Conservation (phyloP, 2,113 vertebrate genomes). For the Catharus bicknelli region DNA sequence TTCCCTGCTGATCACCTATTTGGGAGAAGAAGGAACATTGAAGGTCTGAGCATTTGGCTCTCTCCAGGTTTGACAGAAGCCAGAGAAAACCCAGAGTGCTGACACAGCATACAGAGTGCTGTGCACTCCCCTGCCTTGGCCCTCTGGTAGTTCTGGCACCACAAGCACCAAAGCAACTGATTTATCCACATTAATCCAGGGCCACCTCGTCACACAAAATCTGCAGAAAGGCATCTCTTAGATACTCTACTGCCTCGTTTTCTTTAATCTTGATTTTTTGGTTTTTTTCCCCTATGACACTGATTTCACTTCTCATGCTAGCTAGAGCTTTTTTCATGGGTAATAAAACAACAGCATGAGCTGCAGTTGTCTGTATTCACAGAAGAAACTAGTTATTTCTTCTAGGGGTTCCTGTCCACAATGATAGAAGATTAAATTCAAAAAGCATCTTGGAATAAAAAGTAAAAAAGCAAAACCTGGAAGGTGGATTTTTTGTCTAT, state of each 20-base stretch:
- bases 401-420: neutral
- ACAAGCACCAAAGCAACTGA: neutral
- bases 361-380: neutral
- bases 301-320: neutral
- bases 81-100: neutral
- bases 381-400: neutral
- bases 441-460: neutral
- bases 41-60: neutral
- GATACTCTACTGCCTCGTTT: neutral
- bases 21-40: neutral
- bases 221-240: neutral
- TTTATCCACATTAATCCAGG: neutral
- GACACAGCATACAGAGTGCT: neutral
- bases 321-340: neutral
- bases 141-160: neutral
- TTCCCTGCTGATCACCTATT: rapidly evolving
- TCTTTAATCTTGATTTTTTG: neutral
- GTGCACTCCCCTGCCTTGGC: neutral
- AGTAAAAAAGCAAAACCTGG: neutral
- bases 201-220: neutral
- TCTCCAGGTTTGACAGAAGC: neutral
- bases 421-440: neutral
- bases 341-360: neutral
- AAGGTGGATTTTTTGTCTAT: neutral
- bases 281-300: neutral